Evolutionary conservation across 1,140 invertebrate genomes (phyloP), one percentile per base, ranked within the genome.

Genomic region (Chlorops oryzae): DNA sequence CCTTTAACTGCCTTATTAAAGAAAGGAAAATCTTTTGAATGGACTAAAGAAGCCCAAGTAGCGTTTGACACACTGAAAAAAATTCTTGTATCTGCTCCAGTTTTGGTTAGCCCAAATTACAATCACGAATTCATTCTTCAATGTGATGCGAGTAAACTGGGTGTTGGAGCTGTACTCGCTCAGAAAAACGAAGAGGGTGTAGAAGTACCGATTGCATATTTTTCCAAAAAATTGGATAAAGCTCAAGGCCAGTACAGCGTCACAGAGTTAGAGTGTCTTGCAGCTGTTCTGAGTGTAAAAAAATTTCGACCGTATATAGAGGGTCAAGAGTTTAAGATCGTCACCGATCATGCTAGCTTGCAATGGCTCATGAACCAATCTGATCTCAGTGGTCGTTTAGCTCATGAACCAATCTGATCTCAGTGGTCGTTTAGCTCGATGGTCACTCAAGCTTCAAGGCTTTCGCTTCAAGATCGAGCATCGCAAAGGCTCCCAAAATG

Each of bases 261-360:
- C 4, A 73, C 70, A 6, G 72, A 78, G 56, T 50, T 58, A 42
- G 75, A 78, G 61, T 65, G 62, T 42, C 54, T 76, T 10, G 74
- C 73, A 5, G 59, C 77, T 7, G 47, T 77, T 2, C 61, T 59
- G 44, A 69, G 61, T 7, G 58, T 73, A 23, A 56, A 73, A 49
- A 70, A 74, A 40, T 77, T 76, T 51, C 52, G 68, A 35, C 54
- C 61, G 5, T 78, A 74, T 54, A 20, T 77, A 3, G 62, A 70
- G 42, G 72, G 65, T 3, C 41, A 59, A 3, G 23, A 59, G 23
- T 77, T 77, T 50, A 52, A 50, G 3, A 51, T 75, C 3, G 54
- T 73, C 21, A 66, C 61, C 13, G 62, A 74, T 47, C 62, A 59
- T 38, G 42, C 47, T 9, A 57, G 51, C 34, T 40, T 66, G 5